Evolutionary conservation across 2,797 vertebrate species (phyloP).

Genomic region (Artibeus lituratus): DNA sequence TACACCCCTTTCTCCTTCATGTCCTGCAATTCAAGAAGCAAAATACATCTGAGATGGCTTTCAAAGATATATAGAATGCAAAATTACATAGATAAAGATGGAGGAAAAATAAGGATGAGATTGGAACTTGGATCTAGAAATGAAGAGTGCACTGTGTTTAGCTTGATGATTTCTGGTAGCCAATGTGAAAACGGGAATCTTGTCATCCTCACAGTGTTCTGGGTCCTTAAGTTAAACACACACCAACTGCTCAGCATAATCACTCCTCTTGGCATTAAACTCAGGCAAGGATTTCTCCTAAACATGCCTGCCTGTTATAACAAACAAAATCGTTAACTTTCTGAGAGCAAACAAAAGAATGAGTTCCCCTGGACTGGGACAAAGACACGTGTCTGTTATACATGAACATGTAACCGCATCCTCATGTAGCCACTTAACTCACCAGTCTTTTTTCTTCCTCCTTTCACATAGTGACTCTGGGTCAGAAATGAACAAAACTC

Average conservation of each 20-base stretch:
- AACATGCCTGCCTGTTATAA: not conserved
- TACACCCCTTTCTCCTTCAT: not conserved
- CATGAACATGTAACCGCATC: rapidly evolving
- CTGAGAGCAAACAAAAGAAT: not conserved
- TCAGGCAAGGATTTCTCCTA: not conserved
- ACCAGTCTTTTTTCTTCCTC: not conserved
- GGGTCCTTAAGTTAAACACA: not conserved
- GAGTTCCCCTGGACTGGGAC: not conserved
- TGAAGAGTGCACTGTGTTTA: not conserved
- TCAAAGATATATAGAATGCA: not conserved
- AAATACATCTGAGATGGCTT: not conserved
- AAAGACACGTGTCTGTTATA: not conserved
- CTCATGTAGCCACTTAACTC: not conserved
- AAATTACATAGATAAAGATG: not conserved
- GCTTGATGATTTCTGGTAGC: not conserved
- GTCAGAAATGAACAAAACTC: not conserved
- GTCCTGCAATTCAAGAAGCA: not conserved
- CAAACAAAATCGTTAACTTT: not conserved
- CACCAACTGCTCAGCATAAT: not conserved
- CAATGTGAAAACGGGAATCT: not conserved
- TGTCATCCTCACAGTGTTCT: not conserved
- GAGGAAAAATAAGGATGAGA: not conserved
- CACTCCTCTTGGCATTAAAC: not conserved
- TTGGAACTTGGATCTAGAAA: not conserved
- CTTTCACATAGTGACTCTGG: not conserved